These are phyloP conservation scores for Bovichtus variegatus DNA, from an alignment of 2,797 vertebrate genomes.

Conservation along the genomic window DNA sequence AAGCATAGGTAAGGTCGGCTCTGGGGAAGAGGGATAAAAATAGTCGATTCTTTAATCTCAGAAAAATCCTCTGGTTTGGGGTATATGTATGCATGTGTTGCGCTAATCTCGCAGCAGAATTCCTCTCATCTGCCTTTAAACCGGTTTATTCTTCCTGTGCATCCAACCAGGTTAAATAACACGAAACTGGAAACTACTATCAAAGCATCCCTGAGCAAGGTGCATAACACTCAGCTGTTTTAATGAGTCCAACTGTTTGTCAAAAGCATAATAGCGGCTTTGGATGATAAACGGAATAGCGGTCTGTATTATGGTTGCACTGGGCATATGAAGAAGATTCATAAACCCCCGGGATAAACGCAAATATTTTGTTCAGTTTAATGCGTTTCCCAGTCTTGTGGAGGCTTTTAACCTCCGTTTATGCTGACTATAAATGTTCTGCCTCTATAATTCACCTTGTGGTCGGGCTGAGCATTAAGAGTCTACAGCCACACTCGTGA, in stretches of 20 bases:
- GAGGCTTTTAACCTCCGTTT: not conserved
- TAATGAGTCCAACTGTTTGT: slow-evolving; percentile 29
- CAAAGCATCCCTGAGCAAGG: slow-evolving; percentile 37
- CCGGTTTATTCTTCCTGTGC: slow-evolving; percentile 59
- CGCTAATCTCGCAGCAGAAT: slow-evolving; percentile 48
- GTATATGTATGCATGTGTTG: slow-evolving; percentile 48
- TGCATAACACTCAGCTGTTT: slow-evolving; percentile 29
- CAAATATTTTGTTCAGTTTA: not conserved
- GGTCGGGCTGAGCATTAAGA: not conserved
- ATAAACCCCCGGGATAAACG: not conserved
- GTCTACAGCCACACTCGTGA: no score
- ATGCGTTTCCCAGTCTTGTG: not conserved
- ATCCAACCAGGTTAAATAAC: slow-evolving; percentile 36
- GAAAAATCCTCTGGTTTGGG: slow-evolving; percentile 59
- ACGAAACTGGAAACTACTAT: slow-evolving; percentile 16
- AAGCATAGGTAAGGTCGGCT: slow-evolving; percentile 65
- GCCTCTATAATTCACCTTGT: not conserved
- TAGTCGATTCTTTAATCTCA: slow-evolving; percentile 72
- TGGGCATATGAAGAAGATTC: not conserved
- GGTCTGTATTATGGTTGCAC: not conserved
- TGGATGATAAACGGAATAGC: not conserved
- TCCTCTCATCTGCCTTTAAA: slow-evolving; percentile 65
- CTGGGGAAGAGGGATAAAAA: slow-evolving; percentile 71
- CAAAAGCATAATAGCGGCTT: slow-evolving; percentile 4
- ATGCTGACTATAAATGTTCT: not conserved